Conservation (phyloP, 2,797 vertebrate genomes). For the Dipus sagitta region DNA sequence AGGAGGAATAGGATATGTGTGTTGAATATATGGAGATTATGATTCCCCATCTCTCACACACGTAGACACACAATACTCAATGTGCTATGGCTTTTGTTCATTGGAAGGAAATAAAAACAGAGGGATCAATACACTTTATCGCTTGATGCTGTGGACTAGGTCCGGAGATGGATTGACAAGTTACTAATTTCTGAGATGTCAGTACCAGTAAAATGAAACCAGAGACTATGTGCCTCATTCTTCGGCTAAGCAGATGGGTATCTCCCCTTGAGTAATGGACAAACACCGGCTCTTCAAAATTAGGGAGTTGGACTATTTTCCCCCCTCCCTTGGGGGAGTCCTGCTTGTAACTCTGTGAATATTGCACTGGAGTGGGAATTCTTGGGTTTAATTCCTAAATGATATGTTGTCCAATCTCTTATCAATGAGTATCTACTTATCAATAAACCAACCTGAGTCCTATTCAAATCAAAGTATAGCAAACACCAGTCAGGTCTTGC, state of each 20-base stretch:
- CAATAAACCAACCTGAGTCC: background rate
- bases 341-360: background rate
- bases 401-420: background rate
- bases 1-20: background rate
- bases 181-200: background rate
- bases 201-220: background rate
- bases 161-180: background rate
- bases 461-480: background rate
- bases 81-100: background rate
- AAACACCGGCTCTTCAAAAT: background rate
- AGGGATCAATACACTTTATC: background rate
- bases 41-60: no score
- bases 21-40: no score
- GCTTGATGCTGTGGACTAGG: background rate
- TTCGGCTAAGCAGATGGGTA: fast-evolving
- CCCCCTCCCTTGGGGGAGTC: fast-evolving
- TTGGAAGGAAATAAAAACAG: background rate
- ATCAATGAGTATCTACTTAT: background rate
- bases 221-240: background rate
- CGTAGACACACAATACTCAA: background rate
- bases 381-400: no score
- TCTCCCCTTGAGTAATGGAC: no score
- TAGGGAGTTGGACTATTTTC: background rate
- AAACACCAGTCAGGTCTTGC: background rate
- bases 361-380: fast-evolving